Evolutionary conservation across 2,113 vertebrate species (phyloP).

Genomic region (Cyanocitta stelleri): DNA sequence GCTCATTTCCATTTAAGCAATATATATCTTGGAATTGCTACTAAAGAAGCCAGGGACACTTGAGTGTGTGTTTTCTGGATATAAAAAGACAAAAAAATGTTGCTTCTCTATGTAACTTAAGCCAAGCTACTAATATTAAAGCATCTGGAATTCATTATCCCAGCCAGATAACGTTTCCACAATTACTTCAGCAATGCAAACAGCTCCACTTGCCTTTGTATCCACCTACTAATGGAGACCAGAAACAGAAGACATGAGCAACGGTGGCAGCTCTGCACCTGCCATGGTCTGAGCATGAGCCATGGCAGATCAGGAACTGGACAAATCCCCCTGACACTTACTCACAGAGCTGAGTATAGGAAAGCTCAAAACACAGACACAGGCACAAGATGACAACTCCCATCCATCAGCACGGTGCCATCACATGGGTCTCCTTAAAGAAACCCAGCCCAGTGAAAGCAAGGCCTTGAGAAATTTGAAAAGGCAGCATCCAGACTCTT

Average conservation of each 20-base stretch:
- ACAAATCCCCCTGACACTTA: not conserved
- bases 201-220: not conserved
- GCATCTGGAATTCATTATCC: slow-evolving; percentile 54
- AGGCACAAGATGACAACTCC: not conserved
- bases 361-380: not conserved
- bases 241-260: not conserved
- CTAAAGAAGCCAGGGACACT: not conserved
- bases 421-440: fast-evolving
- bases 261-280: not conserved
- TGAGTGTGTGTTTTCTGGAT: not conserved
- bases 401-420: not conserved
- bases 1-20: not conserved
- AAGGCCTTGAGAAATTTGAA: not conserved
- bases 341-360: not conserved
- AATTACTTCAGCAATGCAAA: slow-evolving; percentile 28
- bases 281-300: not conserved
- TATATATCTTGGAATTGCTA: not conserved
- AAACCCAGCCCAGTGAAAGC: not conserved
- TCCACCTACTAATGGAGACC: not conserved
- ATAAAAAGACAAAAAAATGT: not conserved
- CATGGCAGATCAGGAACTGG: not conserved
- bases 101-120: not conserved
- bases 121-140: slow-evolving; percentile 12
- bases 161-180: slow-evolving; percentile 14
- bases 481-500: not conserved